Evolutionary conservation across 2,797 vertebrate genomes (phyloP).

Genomic region (Lateolabrax maculatus): DNA sequence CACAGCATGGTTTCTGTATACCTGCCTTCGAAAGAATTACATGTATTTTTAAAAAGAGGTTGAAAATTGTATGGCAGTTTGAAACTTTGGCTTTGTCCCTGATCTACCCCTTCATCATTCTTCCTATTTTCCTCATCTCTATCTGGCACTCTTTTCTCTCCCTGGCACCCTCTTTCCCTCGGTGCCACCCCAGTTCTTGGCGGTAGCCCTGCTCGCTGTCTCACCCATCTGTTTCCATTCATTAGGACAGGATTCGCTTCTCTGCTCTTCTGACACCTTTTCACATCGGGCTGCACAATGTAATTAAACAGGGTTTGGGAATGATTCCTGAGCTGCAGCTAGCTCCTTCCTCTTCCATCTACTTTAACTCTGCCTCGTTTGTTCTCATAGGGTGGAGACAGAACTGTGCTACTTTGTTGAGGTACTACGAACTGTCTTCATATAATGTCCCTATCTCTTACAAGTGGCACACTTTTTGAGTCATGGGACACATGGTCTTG

Average conservation of each 20-base stretch:
- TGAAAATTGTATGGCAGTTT: conserved; percentile 6
- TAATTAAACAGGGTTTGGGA: conserved; percentile 82
- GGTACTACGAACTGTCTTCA: conserved; percentile 4
- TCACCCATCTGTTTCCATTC: conserved; percentile 88
- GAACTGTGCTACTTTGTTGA: conserved; percentile 18
- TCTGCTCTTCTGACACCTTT: conserved; percentile 85
- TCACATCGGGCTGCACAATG: conserved; percentile 83
- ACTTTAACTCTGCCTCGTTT: conserved; percentile 57
- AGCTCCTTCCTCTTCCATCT: conserved; percentile 55
- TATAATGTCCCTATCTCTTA: conserved; percentile 14
- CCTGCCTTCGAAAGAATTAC: neutral
- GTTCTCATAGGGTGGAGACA: conserved; percentile 28
- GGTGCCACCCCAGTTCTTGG: conserved; percentile 73
- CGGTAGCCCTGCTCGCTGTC: conserved; percentile 67
- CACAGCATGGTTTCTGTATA: neutral
- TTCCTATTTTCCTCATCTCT: conserved; percentile 33
- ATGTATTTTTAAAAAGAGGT: neutral
- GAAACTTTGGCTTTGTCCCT: conserved; percentile 12
- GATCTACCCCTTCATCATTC: conserved; percentile 19
- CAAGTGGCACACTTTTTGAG: conserved; percentile 3
- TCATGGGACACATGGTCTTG: neutral
- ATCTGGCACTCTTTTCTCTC: conserved; percentile 41
- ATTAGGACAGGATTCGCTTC: conserved; percentile 85
- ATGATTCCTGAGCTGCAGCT: conserved; percentile 61
- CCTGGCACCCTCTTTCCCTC: conserved; percentile 58